Conservation (phyloP, 2,888 invertebrate species). For the Campoplex nolae region DNA sequence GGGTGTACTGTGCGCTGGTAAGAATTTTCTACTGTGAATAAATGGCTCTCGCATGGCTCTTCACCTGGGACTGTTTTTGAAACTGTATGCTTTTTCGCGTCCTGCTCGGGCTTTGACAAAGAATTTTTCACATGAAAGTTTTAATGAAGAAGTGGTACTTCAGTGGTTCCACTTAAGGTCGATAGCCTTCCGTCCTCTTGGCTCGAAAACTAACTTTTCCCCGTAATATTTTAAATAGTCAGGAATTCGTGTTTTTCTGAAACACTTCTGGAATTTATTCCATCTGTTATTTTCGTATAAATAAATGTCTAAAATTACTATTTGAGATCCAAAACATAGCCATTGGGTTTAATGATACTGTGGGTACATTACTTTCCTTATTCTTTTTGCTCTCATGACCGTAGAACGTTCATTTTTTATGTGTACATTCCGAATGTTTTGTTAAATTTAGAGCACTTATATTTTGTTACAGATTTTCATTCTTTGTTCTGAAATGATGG, state of each 20-base stretch:
- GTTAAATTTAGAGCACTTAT: too few species aligned
- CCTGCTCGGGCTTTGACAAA: conserved; percentile 27
- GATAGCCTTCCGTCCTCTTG: conserved; percentile 62
- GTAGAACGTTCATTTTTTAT: too few species aligned
- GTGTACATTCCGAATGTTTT: too few species aligned
- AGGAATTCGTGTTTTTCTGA: background rate
- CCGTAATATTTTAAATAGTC: conserved; percentile 3
- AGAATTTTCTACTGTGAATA: conserved; percentile 26
- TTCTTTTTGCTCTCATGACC: background rate
- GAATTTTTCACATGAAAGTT: conserved; percentile 39
- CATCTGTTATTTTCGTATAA: background rate
- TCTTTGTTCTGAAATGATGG: background rate
- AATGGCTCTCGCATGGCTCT: conserved; percentile 46
- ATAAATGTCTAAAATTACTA: background rate
- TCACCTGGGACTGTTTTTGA: conserved; percentile 19
- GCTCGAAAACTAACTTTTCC: conserved; percentile 31
- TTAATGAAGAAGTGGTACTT: conserved; percentile 65
- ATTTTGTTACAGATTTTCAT: background rate
- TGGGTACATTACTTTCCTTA: too few species aligned
- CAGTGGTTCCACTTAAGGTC: conserved; percentile 63
- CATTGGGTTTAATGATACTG: background rate
- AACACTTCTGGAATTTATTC: background rate
- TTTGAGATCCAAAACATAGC: background rate
- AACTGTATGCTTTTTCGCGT: conserved; percentile 23
- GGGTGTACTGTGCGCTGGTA: conserved; percentile 6